Evolutionary conservation across 2,888 invertebrate genomes (phyloP), one percentile per base, ranked within the genome.

Genomic region (Arenicola marina): DNA sequence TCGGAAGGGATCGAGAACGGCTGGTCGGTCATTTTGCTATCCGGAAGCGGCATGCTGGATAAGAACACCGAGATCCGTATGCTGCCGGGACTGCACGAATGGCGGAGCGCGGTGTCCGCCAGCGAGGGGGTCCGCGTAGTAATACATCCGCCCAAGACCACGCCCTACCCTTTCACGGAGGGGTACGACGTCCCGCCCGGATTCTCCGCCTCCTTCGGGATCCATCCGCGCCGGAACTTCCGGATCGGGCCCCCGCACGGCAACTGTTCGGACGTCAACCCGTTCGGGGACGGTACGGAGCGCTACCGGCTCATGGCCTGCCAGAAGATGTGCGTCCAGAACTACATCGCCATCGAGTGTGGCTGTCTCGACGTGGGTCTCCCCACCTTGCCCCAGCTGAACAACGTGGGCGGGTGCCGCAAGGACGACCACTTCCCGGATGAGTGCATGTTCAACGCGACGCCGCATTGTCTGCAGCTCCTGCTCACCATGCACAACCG

Each of bases 161-260:
- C 56, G 26, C 67, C 69, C 11, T 69, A 54, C 45, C 68, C 69
- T 7, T 68, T 68, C 29, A 63, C 69, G 21, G 69, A 69, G 45
- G 69, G 69, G 26, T 69, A 61, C 43, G 69, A 69, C 55, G 69
- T 69, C 11, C 69, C 69, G 2, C 67, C 69, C 4, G 69, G 69
- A 24, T 69, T 66, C 44, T 66, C 66, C 4, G 69, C 69, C 7
- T 68, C 69, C 2, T 69, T 69, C 45, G 68, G 68, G 18, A 68
- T 69, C 15, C 55, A 59, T 2, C 69, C 68, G 11, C 61, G 68
- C n/a, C 34, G 59, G 51, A 69, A 66, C 32, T 61, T 63, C 11
- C 63, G 69, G 11, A 68, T 69, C 11, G 69, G 69, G 11, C 63
- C 61, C 7, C 69, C 69, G 2, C 66, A 69, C 53, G 69, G 69